Conservation (phyloP, 2,888 invertebrate genomes). For the Callyntrura guangdongensis region DNA sequence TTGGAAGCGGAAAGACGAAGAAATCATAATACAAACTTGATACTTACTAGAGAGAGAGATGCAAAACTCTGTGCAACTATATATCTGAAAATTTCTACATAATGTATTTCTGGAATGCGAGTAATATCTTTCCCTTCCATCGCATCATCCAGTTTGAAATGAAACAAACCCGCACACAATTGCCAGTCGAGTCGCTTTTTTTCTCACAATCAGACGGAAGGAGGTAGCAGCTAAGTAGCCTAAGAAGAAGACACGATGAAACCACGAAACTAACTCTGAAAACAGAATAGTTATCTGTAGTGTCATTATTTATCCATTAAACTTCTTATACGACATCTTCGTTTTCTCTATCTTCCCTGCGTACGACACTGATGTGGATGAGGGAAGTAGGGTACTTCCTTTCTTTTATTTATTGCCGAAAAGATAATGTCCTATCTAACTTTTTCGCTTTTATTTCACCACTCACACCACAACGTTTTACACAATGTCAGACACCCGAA, state of each 20-base stretch:
- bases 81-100: neutral
- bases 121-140: slow-evolving; percentile 5
- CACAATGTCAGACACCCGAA: slow-evolving; percentile 11
- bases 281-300: slow-evolving; percentile 62
- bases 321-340: slow-evolving; percentile 52
- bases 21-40: neutral
- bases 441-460: slow-evolving; percentile 49
- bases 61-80: neutral
- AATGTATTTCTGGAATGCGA: neutral
- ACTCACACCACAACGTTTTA: neutral
- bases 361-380: slow-evolving; percentile 33
- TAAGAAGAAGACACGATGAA: neutral
- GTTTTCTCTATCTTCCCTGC: slow-evolving; percentile 45
- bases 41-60: too few species aligned
- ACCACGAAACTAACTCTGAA: neutral
- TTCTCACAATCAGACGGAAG: slow-evolving; percentile 43
- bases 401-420: slow-evolving; percentile 68
- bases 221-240: slow-evolving; percentile 32
- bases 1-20: slow-evolving; percentile 33
- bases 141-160: slow-evolving; percentile 14
- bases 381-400: slow-evolving; percentile 64
- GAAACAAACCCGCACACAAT: slow-evolving; percentile 1
- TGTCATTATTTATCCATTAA: slow-evolving; percentile 77
- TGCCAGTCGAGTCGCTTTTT: neutral
- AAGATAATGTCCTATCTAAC: slow-evolving; percentile 57